Conservation (phyloP, 2,888 invertebrate species). For the Fabriciana adippe region DNA sequence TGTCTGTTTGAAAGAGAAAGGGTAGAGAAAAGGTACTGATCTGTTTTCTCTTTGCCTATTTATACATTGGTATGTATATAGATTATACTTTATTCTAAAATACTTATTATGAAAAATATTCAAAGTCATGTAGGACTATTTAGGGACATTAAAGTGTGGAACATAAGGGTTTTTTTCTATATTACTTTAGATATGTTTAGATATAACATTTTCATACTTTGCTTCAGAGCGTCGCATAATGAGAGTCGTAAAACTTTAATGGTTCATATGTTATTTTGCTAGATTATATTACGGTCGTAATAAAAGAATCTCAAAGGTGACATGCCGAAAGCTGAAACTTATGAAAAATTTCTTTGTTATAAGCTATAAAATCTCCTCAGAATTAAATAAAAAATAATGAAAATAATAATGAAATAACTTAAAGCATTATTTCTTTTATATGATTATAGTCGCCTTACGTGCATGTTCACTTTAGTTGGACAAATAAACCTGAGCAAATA, state of each 20-base stretch:
- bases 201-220: slow-evolving; percentile 5
- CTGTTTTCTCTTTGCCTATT: no score
- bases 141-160: no score
- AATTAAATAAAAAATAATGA: no score
- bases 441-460: not conserved
- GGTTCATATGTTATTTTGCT: slow-evolving; percentile 17
- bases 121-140: no score
- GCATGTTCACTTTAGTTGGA: slow-evolving; percentile 6
- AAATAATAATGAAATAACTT: no score
- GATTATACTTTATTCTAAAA: no score
- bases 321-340: not conserved
- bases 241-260: slow-evolving; percentile 24
- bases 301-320: slow-evolving; percentile 9
- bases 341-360: not conserved
- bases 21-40: no score
- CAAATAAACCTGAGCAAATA: slow-evolving; percentile 3
- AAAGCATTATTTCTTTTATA: no score
- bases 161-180: no score
- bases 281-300: slow-evolving; percentile 1
- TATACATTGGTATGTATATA: no score
- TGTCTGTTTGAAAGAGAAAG: no score
- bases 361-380: not conserved
- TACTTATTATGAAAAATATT: no score
- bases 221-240: slow-evolving; percentile 8
- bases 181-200: not conserved